These are phyloP conservation scores for Synergus laeviventris DNA, from an alignment of 2,888 invertebrate species.

Conservation along the genomic window DNA sequence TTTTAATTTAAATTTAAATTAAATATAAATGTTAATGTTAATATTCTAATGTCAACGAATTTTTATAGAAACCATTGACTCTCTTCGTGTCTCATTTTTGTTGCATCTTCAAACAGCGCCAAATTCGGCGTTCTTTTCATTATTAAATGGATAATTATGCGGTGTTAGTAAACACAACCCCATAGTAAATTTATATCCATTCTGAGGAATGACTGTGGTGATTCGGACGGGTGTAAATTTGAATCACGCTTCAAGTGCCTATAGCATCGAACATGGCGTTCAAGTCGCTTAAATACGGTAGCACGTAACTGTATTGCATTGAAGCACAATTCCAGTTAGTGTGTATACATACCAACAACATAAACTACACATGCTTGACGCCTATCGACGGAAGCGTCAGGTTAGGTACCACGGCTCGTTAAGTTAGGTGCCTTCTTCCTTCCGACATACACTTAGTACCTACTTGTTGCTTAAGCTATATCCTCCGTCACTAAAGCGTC, in stretches of 20 bases:
- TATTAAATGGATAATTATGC: not conserved
- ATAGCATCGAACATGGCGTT: not conserved
- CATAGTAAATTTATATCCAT: not conserved
- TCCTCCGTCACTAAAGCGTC: slow-evolving; percentile 10
- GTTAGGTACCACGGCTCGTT: slow-evolving; percentile 35
- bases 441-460: slow-evolving; percentile 33
- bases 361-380: not conserved
- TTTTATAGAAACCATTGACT: too few relatives aligned
- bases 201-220: not conserved
- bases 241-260: not conserved
- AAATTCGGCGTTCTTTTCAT: not conserved
- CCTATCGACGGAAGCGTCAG: slow-evolving; percentile 36
- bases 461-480: slow-evolving; percentile 44
- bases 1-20: too few relatives aligned
- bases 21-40: too few relatives aligned
- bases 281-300: not conserved
- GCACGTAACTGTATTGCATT: too few relatives aligned
- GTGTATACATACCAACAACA: not conserved
- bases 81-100: too few relatives aligned
- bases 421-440: slow-evolving; percentile 39
- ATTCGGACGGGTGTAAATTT: not conserved
- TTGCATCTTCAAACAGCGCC: too few relatives aligned
- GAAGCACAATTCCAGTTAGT: too few relatives aligned
- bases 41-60: too few relatives aligned
- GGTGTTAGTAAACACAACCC: not conserved